Base-by-base conservation (phyloP, 30 jellyfish, hydroid and myxozoan genomes). In the Pseudorhiza aurosa region DNA sequence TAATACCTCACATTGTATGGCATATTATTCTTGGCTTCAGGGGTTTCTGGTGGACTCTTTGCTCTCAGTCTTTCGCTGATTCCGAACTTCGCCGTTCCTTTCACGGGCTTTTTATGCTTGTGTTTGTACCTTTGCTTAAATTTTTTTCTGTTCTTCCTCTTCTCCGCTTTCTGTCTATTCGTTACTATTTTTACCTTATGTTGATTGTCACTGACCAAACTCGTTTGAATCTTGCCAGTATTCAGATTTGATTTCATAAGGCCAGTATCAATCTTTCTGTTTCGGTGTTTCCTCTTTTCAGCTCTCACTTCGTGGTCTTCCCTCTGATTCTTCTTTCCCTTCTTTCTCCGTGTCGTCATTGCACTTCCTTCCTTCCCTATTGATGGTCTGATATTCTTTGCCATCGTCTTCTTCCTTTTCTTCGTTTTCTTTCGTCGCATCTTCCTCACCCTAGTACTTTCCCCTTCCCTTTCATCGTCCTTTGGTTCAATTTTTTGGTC, bases 11-110 rank as follows among this genome's bases (percentile, higher is more conserved):
- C 84, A 35, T 80, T 33, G 6, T 14, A 17, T 2, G 91, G 91
- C 91, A 80, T 80, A 43, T 80, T 67, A 32, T 80, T 65, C 53
- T 65, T 65, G 36, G 50, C 6, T 46, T 28, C 35, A 15, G 91
- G 91, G 17, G 21, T 70, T 49, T 30, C 68, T 9, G 91, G 65
- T 3, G 77, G 28, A 43, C 32, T 80, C 25, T 43, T 26, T 33
- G 8, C 21, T 30, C 21, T 35, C 1, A 26, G 45, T 3, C 42
- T 21, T 28, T 58, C 68, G 25, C 68, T 49, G 29, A 70, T 64
- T 19, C 84, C 75, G 18, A 57, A 64, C 26, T 70, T 56, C 9
- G 84, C 91, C 0, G 65, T 29, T n/a, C 70, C 74, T 42, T 65
- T 63, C 1, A 65, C 89, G 18, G 29, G 81, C 65, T 60, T 60